Percentiles rank a stretch among this genome's conserved stretches.
Evolutionary conservation across 2,113 vertebrate genomes (phyloP).

Genomic region (Myrmecobius fasciatus): DNA sequence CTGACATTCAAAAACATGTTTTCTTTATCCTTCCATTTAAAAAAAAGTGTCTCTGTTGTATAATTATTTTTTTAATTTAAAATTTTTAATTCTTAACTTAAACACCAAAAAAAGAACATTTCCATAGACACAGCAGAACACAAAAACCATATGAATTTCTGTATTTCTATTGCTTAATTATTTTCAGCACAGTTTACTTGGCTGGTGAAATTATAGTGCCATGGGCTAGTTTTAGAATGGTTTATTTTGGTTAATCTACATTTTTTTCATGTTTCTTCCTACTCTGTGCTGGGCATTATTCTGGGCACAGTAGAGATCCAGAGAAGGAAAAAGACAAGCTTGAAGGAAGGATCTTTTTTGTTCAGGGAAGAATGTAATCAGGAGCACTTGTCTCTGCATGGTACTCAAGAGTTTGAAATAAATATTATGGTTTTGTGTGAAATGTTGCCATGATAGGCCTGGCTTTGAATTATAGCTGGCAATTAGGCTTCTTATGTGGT

Average conservation of each 20-base stretch:
- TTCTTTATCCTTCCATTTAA: slow-evolving; percentile 51
- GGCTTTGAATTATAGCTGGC: neutral
- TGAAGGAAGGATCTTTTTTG: slow-evolving; percentile 7
- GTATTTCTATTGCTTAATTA: slow-evolving; percentile 41
- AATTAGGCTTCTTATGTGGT: neutral
- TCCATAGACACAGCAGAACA: neutral
- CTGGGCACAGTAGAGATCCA: slow-evolving; percentile 12
- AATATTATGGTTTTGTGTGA: neutral
- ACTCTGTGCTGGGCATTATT: neutral
- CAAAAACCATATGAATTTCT: neutral
- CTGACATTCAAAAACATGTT: slow-evolving; percentile 8
- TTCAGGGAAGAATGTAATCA: neutral
- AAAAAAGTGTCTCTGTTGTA: slow-evolving; percentile 39
- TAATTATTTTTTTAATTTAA: slow-evolving; percentile 47
- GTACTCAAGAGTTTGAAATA: neutral
- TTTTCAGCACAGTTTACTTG: slow-evolving; percentile 35
- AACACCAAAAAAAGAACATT: neutral
- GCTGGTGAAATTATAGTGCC: slow-evolving; percentile 43
- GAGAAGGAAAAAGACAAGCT: slow-evolving; percentile 8
- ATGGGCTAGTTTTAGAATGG: neutral
- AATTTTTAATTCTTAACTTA: neutral
- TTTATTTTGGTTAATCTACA: slow-evolving; percentile 40
- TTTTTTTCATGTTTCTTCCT: slow-evolving; percentile 57
- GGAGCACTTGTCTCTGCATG: no score
- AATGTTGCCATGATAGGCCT: neutral